phyloP scores from a whole-genome alignment of 2,797 vertebrate genomes.

The Psittacula echo region DNA sequence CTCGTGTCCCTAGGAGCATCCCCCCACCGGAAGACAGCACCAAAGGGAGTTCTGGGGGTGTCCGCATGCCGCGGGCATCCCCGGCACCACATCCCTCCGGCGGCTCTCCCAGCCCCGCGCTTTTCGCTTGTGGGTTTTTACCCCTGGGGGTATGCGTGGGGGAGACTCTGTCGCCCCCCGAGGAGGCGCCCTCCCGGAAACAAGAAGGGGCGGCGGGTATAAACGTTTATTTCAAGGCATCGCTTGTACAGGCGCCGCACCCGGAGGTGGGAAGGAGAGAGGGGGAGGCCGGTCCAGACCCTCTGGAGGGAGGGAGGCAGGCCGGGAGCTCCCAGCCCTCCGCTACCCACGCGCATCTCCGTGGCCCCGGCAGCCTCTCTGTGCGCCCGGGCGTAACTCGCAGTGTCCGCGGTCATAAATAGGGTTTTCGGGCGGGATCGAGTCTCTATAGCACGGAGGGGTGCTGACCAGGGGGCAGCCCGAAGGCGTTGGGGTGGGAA shows the following conservation, averaged over 20 bases:
- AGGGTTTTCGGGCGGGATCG: neutral
- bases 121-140: neutral
- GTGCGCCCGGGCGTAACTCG: neutral
- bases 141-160: too few relatives aligned
- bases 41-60: neutral
- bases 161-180: neutral
- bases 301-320: too few relatives aligned
- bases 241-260: conserved; percentile 5
- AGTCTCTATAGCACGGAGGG: conserved; percentile 77
- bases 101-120: neutral
- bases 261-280: neutral
- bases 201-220: neutral
- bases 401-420: conserved; percentile 25
- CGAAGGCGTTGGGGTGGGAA: conserved; percentile 87
- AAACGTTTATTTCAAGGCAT: conserved; percentile 45
- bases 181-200: neutral
- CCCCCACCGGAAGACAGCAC: neutral
- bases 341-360: neutral
- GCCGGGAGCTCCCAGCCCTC: neutral
- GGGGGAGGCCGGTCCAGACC: neutral
- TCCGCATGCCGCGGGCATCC: neutral
- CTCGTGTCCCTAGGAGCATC: neutral
- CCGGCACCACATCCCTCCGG: neutral
- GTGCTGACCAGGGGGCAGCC: conserved; percentile 89
- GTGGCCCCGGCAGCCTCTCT: neutral